These are phyloP conservation scores for Synanthedon formicaeformis DNA, from an alignment of 2,888 invertebrate genomes.

Conservation along the genomic window DNA sequence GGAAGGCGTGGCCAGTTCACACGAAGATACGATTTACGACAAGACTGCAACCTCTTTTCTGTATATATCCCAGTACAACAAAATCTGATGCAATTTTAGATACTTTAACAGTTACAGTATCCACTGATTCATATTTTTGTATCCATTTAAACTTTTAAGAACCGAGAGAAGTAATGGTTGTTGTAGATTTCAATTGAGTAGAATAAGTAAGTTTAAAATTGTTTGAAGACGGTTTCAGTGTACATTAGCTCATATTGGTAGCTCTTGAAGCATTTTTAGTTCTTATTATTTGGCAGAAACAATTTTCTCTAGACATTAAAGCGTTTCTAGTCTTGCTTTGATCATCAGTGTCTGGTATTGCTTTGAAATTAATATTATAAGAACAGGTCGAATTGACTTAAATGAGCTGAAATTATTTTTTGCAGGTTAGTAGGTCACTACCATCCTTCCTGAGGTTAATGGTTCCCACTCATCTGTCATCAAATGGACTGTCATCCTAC, in stretches of 20 bases:
- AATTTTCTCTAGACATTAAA: constrained; percentile 41
- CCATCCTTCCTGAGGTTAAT: too few species aligned
- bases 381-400: too few species aligned
- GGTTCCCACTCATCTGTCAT: too few species aligned
- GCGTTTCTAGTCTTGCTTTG: constrained; percentile 1
- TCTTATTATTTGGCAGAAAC: constrained; percentile 37
- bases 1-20: constrained; percentile 53
- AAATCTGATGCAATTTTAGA: neutral
- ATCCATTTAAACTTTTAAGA: neutral
- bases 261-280: constrained; percentile 24
- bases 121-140: neutral
- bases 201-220: neutral
- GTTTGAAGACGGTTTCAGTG: constrained; percentile 1
- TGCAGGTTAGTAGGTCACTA: too few species aligned
- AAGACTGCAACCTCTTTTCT: constrained; percentile 14
- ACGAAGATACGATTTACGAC: constrained; percentile 47
- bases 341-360: neutral
- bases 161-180: neutral
- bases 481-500: too few species aligned
- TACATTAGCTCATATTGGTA: constrained; percentile 22
- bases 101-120: neutral
- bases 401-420: too few species aligned
- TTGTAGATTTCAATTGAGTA: neutral
- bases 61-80: neutral
- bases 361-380: too few species aligned